These are phyloP conservation scores for Terrapene triunguis DNA, from an alignment of 2,113 vertebrate species.

Conservation along the genomic window DNA sequence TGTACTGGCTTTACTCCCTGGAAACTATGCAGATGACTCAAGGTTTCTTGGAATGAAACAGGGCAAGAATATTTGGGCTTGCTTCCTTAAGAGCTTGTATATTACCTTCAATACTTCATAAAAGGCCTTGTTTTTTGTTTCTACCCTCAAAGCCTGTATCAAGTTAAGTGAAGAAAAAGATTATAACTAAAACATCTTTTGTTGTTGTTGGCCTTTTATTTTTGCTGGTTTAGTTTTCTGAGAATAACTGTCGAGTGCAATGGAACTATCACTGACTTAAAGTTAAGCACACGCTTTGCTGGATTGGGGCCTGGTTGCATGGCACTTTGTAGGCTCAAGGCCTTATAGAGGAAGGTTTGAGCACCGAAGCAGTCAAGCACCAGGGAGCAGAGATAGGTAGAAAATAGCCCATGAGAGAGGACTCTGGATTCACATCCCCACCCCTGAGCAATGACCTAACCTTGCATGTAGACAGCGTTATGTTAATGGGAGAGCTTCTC, in stretches of 20 bases:
- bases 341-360: neutral
- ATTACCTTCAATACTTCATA: neutral
- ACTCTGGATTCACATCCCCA: fast-evolving
- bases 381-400: neutral
- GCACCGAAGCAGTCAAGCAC: neutral
- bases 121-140: neutral
- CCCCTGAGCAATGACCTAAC: neutral
- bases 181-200: neutral
- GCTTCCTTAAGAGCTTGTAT: neutral
- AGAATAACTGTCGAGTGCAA: neutral
- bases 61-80: neutral
- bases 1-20: neutral
- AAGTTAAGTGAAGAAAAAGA: neutral
- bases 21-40: constrained; percentile 3
- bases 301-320: neutral
- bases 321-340: neutral
- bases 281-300: neutral
- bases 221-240: neutral
- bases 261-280: neutral
- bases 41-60: constrained; percentile 15
- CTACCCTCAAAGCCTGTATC: neutral
- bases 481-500: too few species aligned
- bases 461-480: too few species aligned
- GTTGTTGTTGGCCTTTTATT: neutral
- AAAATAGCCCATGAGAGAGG: fast-evolving